Conservation (phyloP, 2,797 vertebrate species). For the Lagorchestes hirsutus region DNA sequence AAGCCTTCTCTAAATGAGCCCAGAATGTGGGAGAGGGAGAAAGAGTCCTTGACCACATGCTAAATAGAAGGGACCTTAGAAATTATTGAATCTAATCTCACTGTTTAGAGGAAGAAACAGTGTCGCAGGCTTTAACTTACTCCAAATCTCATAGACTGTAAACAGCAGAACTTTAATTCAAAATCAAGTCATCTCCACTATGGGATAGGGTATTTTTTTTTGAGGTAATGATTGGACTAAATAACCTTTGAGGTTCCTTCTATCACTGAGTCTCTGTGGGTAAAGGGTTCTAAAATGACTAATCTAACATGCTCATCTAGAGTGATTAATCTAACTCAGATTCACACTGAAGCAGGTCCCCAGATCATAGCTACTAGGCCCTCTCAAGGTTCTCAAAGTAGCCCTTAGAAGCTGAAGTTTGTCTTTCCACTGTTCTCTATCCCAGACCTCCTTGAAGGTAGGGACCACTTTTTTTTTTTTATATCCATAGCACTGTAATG, state of each 20-base stretch:
- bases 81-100: background rate
- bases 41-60: background rate
- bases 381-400: too few species aligned
- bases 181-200: background rate
- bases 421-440: background rate
- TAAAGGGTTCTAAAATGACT: background rate
- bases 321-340: background rate
- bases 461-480: background rate
- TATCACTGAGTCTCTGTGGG: background rate
- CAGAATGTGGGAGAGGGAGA: background rate
- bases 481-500: background rate
- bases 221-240: background rate
- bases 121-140: background rate
- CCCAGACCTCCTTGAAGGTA: background rate
- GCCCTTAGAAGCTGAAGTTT: background rate
- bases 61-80: background rate
- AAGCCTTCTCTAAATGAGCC: background rate
- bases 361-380: background rate
- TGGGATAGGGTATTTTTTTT: background rate
- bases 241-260: background rate
- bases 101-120: background rate
- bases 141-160: background rate
- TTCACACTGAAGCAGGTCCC: background rate
- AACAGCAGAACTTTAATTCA: background rate
- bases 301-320: background rate